These are phyloP conservation scores for Podarcis cretensis DNA, from an alignment of 2,113 vertebrate genomes.

Conservation along the genomic window DNA sequence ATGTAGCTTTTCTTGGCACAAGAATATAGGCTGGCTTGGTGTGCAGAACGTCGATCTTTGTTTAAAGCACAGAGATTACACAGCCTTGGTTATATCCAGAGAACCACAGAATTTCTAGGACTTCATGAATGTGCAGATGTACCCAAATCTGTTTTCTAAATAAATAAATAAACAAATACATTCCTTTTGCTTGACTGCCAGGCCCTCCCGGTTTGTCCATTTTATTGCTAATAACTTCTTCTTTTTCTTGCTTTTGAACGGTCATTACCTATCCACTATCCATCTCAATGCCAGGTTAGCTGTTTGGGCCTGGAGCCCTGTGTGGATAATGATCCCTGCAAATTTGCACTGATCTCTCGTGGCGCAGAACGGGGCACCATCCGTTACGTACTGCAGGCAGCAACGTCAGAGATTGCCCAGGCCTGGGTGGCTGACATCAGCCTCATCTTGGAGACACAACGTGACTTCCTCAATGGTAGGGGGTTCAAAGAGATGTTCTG, in stretches of 20 bases:
- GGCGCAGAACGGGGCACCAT: slow-evolving; percentile 79
- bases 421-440: slow-evolving; percentile 84
- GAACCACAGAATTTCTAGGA: neutral
- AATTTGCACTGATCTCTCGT: slow-evolving; percentile 85
- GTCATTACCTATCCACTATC: neutral
- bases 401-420: slow-evolving; percentile 74
- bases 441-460: slow-evolving; percentile 88
- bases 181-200: neutral
- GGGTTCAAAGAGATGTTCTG: neutral
- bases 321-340: slow-evolving; percentile 78
- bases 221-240: neutral
- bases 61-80: neutral
- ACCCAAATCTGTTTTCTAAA: too few species aligned
- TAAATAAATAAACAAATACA: too few species aligned
- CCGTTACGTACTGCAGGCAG: slow-evolving; percentile 81
- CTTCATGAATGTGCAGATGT: neutral
- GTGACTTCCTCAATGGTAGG: slow-evolving; percentile 91
- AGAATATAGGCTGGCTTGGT: neutral
- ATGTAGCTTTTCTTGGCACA: neutral
- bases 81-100: neutral
- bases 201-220: neutral
- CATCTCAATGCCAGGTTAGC: slow-evolving; percentile 81
- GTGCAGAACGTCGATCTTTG: neutral
- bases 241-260: neutral
- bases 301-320: slow-evolving; percentile 85